Percentiles rank a stretch among this genome's conserved stretches.
phyloP scores from a whole-genome alignment of 1,140 invertebrate genomes.

The Pinna nobilis region DNA sequence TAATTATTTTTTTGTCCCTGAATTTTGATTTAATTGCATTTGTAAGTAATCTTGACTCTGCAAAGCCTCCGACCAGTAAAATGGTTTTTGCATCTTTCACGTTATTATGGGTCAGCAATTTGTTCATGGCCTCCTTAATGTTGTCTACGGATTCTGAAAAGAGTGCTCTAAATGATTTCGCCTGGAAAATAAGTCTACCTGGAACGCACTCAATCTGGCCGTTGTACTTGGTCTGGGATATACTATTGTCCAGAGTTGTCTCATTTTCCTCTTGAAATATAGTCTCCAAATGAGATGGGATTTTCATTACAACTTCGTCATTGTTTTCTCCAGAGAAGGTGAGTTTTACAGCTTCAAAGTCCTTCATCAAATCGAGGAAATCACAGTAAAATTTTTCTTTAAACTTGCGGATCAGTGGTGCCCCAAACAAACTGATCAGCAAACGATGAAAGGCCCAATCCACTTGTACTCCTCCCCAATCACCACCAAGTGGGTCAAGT shows the following conservation, averaged over 20 bases:
- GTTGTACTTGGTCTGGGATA: neutral
- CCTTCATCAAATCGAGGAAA: constrained; percentile 10
- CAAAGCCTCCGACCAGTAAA: constrained; percentile 19
- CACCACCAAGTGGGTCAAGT: constrained; percentile 23
- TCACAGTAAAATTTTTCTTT: constrained; percentile 9
- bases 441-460: constrained; percentile 21
- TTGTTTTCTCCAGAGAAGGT: constrained; percentile 3
- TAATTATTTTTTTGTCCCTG: constrained; percentile 12
- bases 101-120: constrained; percentile 11
- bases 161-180: constrained; percentile 4
- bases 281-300: neutral
- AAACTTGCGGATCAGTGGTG: constrained; percentile 13
- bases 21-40: neutral
- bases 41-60: neutral
- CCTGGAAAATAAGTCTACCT: constrained; percentile 3
- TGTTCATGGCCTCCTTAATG: constrained; percentile 6
- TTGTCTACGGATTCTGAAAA: constrained; percentile 14
- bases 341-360: constrained; percentile 22
- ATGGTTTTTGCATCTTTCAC: constrained; percentile 5
- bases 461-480: constrained; percentile 38
- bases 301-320: neutral
- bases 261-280: constrained; percentile 4
- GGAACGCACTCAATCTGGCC: constrained; percentile 4
- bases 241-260: constrained; percentile 1
- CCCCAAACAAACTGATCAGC: constrained; percentile 10